phyloP scores from a whole-genome alignment of 2,113 vertebrate genomes.

The Galeopterus variegatus region DNA sequence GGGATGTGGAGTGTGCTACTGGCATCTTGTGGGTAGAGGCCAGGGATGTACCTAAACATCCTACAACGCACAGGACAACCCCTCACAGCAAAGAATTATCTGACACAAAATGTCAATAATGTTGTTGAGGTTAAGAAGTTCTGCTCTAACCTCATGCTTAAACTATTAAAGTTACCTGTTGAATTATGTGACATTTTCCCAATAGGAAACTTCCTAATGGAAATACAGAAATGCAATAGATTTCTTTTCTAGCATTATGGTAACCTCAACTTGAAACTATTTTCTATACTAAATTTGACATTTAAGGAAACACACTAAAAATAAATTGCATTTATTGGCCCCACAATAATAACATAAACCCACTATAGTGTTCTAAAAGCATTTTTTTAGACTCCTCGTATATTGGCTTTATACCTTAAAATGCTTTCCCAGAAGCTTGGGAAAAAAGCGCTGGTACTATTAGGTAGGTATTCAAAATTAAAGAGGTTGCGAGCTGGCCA shows the following conservation, averaged over 20 bases:
- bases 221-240: slow-evolving; percentile 7
- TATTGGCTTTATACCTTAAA: slow-evolving; percentile 35
- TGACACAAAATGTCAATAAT: neutral
- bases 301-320: slow-evolving; percentile 57
- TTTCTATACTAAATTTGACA: slow-evolving; percentile 53
- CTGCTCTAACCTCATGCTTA: neutral
- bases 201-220: neutral
- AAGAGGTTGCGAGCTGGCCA: neutral
- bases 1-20: neutral
- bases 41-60: neutral
- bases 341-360: neutral
- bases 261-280: neutral
- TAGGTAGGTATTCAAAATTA: neutral
- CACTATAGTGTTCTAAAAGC: slow-evolving; percentile 10
- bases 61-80: neutral
- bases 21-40: neutral
- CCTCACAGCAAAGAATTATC: neutral
- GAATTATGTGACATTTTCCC: neutral
- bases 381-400: neutral
- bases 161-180: neutral
- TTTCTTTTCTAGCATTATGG: slow-evolving; percentile 32
- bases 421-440: neutral
- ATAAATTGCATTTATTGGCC: neutral
- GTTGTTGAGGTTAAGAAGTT: neutral
- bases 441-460: neutral